Evolutionary conservation across 1,140 invertebrate species (phyloP).

Genomic region (Drosophila trapezifrons): DNA sequence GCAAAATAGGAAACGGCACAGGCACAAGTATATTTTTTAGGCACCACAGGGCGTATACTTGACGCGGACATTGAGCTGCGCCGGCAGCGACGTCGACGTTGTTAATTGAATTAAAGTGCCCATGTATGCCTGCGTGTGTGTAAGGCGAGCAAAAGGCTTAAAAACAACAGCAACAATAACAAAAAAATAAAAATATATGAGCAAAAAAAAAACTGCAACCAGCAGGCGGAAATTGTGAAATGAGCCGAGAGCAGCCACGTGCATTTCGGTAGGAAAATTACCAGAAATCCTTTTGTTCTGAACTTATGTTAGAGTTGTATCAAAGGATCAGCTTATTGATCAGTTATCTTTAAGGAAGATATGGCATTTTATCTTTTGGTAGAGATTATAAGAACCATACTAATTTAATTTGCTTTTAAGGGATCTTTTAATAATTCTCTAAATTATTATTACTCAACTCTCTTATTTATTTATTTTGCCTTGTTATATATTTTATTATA

Average conservation of each 20-base stretch:
- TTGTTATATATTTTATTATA: too few relatives aligned
- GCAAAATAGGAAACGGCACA: slow-evolving; percentile 73
- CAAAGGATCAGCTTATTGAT: background rate
- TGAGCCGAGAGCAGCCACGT: slow-evolving; percentile 18
- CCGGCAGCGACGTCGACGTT: slow-evolving; percentile 54
- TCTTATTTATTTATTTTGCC: too few relatives aligned
- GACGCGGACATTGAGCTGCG: slow-evolving; percentile 71
- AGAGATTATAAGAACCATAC: too few relatives aligned
- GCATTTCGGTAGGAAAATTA: slow-evolving; percentile 3
- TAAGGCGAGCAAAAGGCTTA: slow-evolving; percentile 43
- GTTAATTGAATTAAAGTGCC: slow-evolving; percentile 79
- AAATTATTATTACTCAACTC: too few relatives aligned
- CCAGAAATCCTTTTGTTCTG: slow-evolving; percentile 16
- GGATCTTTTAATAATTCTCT: too few relatives aligned
- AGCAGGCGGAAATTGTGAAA: slow-evolving; percentile 55
- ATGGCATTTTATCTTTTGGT: background rate
- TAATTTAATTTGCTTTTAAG: too few relatives aligned
- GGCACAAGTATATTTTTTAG: slow-evolving; percentile 41
- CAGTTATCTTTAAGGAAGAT: background rate
- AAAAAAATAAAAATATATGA: slow-evolving; percentile 1
- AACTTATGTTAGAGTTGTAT: background rate
- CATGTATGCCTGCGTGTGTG: slow-evolving; percentile 39
- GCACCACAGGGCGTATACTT: slow-evolving; percentile 75
- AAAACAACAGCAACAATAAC: slow-evolving; percentile 26
- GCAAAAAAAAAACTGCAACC: slow-evolving; percentile 21